A percentile compares a stretch with the other conserved stretches of the same genome.
phyloP scores from a whole-genome alignment of 2,888 invertebrate species.

The Drosophila ezoana region DNA sequence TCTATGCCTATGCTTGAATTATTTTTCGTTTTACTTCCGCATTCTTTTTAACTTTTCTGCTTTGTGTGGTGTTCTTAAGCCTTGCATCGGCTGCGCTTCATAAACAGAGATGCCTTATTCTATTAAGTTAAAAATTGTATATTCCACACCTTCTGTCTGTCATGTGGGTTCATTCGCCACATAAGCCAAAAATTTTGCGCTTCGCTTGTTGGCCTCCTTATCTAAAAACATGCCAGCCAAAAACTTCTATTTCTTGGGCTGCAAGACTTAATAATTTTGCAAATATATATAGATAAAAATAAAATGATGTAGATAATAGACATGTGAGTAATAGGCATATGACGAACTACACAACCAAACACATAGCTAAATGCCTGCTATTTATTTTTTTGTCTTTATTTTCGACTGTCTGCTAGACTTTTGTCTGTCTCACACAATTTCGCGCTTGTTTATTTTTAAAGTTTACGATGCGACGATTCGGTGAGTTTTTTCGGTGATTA shows the following conservation, averaged over 20 bases:
- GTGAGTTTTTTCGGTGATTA: conserved; percentile 36
- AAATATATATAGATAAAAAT: conserved; percentile 10
- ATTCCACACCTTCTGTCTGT: conserved; percentile 38
- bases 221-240: conserved; percentile 62
- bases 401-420: conserved; percentile 21
- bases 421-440: conserved; percentile 56
- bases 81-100: background rate
- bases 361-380: conserved; percentile 19
- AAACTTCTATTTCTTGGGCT: conserved; percentile 51
- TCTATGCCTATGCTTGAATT: no score
- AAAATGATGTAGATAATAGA: conserved; percentile 31
- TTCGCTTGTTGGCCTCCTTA: conserved; percentile 61
- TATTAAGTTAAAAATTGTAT: background rate
- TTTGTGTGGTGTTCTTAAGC: background rate
- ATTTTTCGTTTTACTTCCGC: background rate
- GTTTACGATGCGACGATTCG: conserved; percentile 62
- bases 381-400: conserved; percentile 22
- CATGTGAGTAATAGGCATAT: conserved; percentile 41
- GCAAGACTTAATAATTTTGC: conserved; percentile 40
- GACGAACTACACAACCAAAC: conserved; percentile 15
- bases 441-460: conserved; percentile 67
- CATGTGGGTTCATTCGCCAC: conserved; percentile 63
- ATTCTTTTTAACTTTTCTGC: background rate
- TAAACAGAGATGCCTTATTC: background rate
- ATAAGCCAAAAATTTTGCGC: conserved; percentile 42